Evolutionary conservation across 2,113 vertebrate species (phyloP).

Genomic region (Crocuta crocuta): DNA sequence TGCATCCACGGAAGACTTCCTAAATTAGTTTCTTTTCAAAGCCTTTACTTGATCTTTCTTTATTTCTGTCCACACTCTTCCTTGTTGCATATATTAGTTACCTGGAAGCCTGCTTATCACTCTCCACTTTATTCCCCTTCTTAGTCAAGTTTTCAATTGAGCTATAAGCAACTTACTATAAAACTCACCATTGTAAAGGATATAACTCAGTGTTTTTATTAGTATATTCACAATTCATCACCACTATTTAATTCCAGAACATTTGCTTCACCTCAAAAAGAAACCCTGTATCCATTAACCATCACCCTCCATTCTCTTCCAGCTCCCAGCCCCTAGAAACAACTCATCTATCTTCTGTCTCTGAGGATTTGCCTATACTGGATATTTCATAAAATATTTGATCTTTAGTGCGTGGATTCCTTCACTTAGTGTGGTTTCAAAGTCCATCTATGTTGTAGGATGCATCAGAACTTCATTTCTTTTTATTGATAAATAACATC

Average conservation of each 20-base stretch:
- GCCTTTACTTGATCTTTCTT: neutral
- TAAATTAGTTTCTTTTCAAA: neutral
- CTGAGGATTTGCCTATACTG: neutral
- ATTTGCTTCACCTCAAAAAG: neutral
- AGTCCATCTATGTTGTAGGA: neutral
- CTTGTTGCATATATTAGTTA: neutral
- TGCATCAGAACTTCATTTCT: neutral
- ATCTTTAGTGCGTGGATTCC: neutral
- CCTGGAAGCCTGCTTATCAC: neutral
- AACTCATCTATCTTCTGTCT: neutral
- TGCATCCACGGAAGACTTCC: neutral
- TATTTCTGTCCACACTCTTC: neutral
- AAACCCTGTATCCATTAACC: neutral
- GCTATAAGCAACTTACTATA: neutral
- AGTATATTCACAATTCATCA: neutral
- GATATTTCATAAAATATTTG: neutral
- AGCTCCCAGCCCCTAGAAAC: neutral
- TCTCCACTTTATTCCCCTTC: neutral
- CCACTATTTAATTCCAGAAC: neutral
- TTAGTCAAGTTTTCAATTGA: neutral
- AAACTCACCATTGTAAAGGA: neutral
- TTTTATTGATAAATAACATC: neutral
- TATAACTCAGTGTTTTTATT: neutral
- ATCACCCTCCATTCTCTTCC: neutral
- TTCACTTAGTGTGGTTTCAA: neutral